These are phyloP conservation scores for Avahi laniger DNA, from an alignment of 2,797 vertebrate genomes.

Conservation along the genomic window DNA sequence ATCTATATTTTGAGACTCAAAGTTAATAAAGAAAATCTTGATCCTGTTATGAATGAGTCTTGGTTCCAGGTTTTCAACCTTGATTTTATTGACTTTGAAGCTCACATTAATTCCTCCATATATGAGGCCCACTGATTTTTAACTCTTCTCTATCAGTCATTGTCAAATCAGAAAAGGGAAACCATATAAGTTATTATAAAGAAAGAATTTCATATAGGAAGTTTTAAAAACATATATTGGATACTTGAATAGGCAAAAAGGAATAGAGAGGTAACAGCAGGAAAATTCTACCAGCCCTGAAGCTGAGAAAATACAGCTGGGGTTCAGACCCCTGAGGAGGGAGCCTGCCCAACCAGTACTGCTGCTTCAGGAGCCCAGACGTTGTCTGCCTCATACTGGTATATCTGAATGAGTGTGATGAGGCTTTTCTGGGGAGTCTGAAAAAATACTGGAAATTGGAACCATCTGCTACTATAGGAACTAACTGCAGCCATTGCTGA, in stretches of 20 bases:
- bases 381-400: background rate
- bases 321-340: background rate
- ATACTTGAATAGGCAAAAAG: background rate
- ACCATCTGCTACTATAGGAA: background rate
- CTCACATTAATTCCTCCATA: background rate
- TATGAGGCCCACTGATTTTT: background rate
- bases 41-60: background rate
- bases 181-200: background rate
- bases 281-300: background rate
- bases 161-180: background rate
- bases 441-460: background rate
- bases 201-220: background rate
- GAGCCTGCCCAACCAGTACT: background rate
- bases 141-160: background rate
- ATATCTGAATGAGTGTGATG: background rate
- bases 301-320: background rate
- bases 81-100: background rate
- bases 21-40: constrained; percentile 1
- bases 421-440: background rate
- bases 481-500: no score
- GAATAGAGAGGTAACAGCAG: background rate
- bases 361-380: background rate
- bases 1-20: background rate
- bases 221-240: background rate
- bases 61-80: background rate